phyloP scores from a whole-genome alignment of 2,888 invertebrate genomes.

The Ophraella communa region DNA sequence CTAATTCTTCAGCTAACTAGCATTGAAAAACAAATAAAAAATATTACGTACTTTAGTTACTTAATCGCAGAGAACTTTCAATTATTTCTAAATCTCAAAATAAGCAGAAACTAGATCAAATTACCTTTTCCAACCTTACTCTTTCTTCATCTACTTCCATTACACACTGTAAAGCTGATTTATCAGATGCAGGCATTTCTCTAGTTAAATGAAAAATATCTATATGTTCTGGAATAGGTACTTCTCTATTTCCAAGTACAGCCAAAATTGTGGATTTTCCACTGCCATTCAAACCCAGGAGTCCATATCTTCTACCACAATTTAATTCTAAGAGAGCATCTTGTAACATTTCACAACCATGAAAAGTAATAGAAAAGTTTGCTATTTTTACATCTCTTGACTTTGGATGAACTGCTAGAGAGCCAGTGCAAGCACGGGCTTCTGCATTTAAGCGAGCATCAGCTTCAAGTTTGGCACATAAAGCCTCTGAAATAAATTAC shows the following conservation, averaged over 20 bases:
- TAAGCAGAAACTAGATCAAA: no score
- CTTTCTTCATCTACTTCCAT: slow-evolving; percentile 98
- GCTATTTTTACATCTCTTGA: slow-evolving; percentile 96
- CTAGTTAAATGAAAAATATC: slow-evolving; percentile 97
- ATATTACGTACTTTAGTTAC: no score
- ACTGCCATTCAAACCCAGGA: slow-evolving; percentile 97
- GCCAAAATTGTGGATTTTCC: slow-evolving; percentile 96
- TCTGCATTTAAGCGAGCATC: slow-evolving; percentile 94
- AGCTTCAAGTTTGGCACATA: slow-evolving; percentile 85
- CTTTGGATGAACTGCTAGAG: slow-evolving; percentile 92
- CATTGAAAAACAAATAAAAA: not conserved
- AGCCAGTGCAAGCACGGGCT: slow-evolving; percentile 93
- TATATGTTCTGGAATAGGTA: slow-evolving; percentile 95
- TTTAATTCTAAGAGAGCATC: slow-evolving; percentile 97
- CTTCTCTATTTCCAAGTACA: slow-evolving; percentile 90
- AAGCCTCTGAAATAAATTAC: slow-evolving; percentile 73
- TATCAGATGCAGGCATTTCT: slow-evolving; percentile 98
- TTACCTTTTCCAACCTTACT: slow-evolving; percentile 74
- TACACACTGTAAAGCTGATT: slow-evolving; percentile 93
- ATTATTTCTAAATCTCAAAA: no score
- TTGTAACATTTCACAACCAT: slow-evolving; percentile 93
- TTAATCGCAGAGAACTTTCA: no score
- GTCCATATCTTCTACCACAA: slow-evolving; percentile 94
- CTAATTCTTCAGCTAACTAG: slow-evolving; percentile 85
- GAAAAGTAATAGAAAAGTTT: slow-evolving; percentile 96